Evolutionary conservation across 2,797 vertebrate species (phyloP).

Genomic region (Girardinus metallicus): DNA sequence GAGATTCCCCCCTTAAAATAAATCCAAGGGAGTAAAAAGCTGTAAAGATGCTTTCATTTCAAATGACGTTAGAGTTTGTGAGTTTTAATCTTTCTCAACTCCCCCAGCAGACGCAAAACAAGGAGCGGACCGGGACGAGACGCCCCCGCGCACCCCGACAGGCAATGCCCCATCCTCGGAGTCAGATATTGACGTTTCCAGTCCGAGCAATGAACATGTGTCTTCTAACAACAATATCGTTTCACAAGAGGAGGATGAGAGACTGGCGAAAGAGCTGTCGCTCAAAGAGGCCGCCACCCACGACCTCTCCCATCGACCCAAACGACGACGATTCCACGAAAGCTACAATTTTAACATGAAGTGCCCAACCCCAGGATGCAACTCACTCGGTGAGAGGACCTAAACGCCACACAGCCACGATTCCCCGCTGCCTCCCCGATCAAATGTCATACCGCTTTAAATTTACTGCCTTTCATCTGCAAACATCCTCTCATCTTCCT

Average conservation of each 20-base stretch:
- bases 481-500: background rate
- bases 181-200: conserved; percentile 95
- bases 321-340: conserved; percentile 95
- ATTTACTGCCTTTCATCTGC: background rate
- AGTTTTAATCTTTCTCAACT: conserved; percentile 19
- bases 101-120: conserved; percentile 85
- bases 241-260: conserved; percentile 91
- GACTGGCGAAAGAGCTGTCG: conserved; percentile 94
- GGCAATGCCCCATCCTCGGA: conserved; percentile 94
- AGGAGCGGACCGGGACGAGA: conserved; percentile 88
- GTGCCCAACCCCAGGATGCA: conserved; percentile 95
- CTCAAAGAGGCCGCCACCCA: conserved; percentile 93
- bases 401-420: background rate
- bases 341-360: conserved; percentile 99
- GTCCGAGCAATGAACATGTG: conserved; percentile 82
- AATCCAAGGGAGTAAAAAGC: background rate
- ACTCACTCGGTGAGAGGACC: conserved; percentile 88
- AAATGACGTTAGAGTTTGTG: background rate
- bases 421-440: background rate
- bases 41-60: background rate
- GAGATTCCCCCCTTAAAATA: background rate
- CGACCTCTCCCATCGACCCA: conserved; percentile 93
- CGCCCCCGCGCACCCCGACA: conserved; percentile 93
- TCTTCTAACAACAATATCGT: conserved; percentile 84
- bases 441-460: background rate